These are phyloP conservation scores for Ovis canadensis DNA, from an alignment of 2,113 vertebrate species.

Conservation along the genomic window DNA sequence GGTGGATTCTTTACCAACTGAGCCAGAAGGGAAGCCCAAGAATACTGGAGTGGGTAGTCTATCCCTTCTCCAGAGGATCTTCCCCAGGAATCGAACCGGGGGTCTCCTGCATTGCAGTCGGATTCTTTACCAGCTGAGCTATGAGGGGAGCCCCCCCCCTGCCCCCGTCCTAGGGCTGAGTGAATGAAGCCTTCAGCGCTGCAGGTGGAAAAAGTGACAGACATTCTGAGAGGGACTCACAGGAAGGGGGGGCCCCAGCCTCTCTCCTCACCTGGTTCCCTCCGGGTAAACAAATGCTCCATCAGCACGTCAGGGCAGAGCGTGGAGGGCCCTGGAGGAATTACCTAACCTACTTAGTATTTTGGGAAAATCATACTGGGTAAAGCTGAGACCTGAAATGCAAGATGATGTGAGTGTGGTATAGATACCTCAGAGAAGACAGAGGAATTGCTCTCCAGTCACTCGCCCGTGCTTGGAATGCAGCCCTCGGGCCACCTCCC, in stretches of 20 bases:
- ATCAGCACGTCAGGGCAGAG: conserved; percentile 5
- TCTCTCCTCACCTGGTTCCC: not conserved
- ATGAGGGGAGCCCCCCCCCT: not conserved
- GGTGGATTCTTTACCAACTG: not conserved
- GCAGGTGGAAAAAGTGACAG: accelerated
- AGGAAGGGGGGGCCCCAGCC: not conserved
- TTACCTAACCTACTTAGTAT: conserved; percentile 66
- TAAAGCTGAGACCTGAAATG: not conserved
- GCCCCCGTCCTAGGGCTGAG: not conserved
- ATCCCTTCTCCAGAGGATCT: not conserved
- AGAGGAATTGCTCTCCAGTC: not conserved
- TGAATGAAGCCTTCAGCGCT: not conserved
- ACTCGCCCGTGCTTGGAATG: not conserved
- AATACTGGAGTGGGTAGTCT: not conserved
- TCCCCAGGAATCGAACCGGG: not conserved
- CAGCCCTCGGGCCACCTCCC: accelerated
- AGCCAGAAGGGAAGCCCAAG: not conserved
- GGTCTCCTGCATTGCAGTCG: not conserved
- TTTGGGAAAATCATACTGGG: conserved; percentile 50
- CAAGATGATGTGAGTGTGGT: not conserved
- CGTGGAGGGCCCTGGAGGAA: conserved; percentile 26
- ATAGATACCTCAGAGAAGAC: not conserved
- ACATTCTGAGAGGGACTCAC: accelerated
- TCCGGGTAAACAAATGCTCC: not conserved
- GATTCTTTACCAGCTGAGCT: not conserved